phyloP scores from a whole-genome alignment of 2,888 invertebrate genomes.

The Tipula unca region DNA sequence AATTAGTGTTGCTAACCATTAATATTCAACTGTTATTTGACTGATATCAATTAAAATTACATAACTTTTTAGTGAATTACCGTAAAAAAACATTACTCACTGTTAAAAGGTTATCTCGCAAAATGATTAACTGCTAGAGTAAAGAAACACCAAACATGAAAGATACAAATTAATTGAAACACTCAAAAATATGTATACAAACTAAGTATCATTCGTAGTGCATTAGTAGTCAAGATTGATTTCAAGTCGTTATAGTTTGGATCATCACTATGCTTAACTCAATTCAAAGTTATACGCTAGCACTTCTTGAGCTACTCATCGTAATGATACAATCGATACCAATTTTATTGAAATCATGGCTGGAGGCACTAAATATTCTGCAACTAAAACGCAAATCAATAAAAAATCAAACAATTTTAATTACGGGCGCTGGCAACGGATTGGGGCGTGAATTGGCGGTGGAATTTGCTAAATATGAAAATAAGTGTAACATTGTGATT shows the following conservation, averaged over 20 bases:
- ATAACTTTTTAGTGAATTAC: too few relatives aligned
- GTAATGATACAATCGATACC: not conserved
- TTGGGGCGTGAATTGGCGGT: conserved; percentile 31
- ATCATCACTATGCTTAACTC: not conserved
- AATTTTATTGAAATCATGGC: not conserved
- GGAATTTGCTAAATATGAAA: conserved; percentile 28
- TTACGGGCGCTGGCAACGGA: conserved; percentile 31
- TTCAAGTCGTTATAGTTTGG: not conserved
- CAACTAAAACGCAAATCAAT: not conserved
- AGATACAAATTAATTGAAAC: too few relatives aligned
- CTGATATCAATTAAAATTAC: too few relatives aligned
- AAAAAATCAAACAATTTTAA: not conserved
- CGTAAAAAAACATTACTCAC: too few relatives aligned
- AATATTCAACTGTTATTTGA: too few relatives aligned
- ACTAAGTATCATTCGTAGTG: too few relatives aligned
- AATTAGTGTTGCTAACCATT: too few relatives aligned
- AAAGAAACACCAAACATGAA: too few relatives aligned
- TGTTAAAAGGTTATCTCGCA: too few relatives aligned
- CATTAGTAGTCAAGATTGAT: too few relatives aligned
- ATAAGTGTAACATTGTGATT: conserved; percentile 24
- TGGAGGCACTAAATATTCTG: not conserved
- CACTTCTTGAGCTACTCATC: not conserved
- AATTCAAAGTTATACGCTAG: not conserved
- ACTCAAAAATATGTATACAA: too few relatives aligned
- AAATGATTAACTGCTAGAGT: too few relatives aligned